phyloP scores from a whole-genome alignment of 2,113 vertebrate genomes.

The Anser cygnoides region DNA sequence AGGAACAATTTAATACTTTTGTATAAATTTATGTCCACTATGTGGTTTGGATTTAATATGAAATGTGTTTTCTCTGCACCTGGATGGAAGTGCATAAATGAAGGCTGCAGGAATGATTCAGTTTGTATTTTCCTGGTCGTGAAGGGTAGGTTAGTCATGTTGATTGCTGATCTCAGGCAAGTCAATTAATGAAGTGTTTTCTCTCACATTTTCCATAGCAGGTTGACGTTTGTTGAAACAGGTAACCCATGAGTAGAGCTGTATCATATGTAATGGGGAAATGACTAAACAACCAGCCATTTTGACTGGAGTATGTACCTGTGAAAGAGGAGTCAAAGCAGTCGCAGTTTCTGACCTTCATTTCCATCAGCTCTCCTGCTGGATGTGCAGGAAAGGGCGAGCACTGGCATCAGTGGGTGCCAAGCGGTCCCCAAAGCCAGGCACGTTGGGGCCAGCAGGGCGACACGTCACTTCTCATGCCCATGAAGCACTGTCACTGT shows the following conservation, averaged over 20 bases:
- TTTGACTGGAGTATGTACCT: neutral
- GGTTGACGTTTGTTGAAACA: neutral
- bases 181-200: neutral
- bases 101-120: neutral
- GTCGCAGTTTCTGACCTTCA: neutral
- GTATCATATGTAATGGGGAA: neutral
- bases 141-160: neutral
- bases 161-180: neutral
- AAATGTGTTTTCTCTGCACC: neutral
- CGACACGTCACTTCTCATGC: fast-evolving
- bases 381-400: neutral
- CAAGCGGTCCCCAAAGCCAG: neutral
- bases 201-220: neutral
- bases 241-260: fast-evolving
- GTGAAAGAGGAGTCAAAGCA: neutral
- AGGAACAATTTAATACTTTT: constrained; percentile 23
- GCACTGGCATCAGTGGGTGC: neutral
- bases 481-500: fast-evolving
- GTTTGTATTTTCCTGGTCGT: neutral
- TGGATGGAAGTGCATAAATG: neutral
- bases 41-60: neutral
- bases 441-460: fast-evolving
- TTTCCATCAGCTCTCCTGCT: neutral
- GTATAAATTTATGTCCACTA: neutral
- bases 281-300: neutral